Conservation (phyloP, 2,888 invertebrate genomes). For the Scrobipalpa costella region DNA sequence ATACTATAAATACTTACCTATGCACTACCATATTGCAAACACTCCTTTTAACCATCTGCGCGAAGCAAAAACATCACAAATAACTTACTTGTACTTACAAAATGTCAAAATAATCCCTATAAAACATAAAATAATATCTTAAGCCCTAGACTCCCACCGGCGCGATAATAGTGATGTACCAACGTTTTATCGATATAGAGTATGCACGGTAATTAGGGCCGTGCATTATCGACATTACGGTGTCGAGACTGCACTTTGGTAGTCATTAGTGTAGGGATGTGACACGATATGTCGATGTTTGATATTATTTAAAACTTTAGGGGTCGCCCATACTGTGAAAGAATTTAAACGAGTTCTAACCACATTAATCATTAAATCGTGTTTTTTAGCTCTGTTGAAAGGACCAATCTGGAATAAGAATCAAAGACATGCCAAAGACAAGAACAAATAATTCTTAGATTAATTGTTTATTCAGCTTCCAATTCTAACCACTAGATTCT, state of each 20-base stretch:
- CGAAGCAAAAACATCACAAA: slow-evolving; percentile 2
- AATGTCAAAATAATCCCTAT: slow-evolving; percentile 25
- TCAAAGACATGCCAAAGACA: no score
- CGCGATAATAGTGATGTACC: slow-evolving; percentile 35
- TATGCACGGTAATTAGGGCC: slow-evolving; percentile 32
- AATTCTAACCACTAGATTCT: no score
- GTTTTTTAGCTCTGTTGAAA: no score
- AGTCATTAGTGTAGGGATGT: slow-evolving; percentile 28
- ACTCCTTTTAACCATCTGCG: background rate
- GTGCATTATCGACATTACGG: slow-evolving; percentile 36
- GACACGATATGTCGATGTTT: slow-evolving; percentile 11
- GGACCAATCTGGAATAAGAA: no score
- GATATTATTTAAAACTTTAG: background rate
- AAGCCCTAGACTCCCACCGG: slow-evolving; percentile 13
- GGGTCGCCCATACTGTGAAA: background rate
- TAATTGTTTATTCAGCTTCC: no score
- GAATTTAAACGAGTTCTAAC: background rate
- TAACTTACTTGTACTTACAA: slow-evolving; percentile 20
- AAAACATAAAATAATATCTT: slow-evolving; percentile 25
- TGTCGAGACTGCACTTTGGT: slow-evolving; percentile 35
- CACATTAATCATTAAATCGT: no score
- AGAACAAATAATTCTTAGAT: no score
- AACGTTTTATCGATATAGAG: slow-evolving; percentile 27
- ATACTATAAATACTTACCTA: no score
- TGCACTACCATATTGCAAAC: no score